These are phyloP conservation scores for Schizopygopsis malacanthus DNA, from an alignment of 2,797 vertebrate genomes.

Conservation along the genomic window DNA sequence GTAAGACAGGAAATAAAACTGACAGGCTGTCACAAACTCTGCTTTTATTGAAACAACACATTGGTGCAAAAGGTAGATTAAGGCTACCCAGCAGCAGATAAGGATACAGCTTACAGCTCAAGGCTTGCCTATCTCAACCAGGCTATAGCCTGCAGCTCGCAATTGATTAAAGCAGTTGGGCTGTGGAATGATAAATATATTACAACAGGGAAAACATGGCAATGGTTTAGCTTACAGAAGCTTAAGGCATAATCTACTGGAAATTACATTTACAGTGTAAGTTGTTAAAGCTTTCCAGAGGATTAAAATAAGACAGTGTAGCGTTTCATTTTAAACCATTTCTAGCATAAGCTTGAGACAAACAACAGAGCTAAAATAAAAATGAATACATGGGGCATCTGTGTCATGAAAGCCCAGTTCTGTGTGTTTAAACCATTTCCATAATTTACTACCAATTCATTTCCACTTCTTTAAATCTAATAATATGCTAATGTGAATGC, in stretches of 20 bases:
- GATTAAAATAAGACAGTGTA: slow-evolving; percentile 48
- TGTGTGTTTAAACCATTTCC: slow-evolving; percentile 9
- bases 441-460: slow-evolving; percentile 6
- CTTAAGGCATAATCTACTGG: slow-evolving; percentile 45
- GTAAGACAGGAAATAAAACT: background rate
- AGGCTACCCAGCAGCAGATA: slow-evolving; percentile 30
- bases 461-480: slow-evolving; percentile 24
- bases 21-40: slow-evolving; percentile 6
- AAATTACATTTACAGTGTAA: slow-evolving; percentile 46
- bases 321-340: slow-evolving; percentile 28
- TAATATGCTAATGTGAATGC: background rate
- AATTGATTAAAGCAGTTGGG: slow-evolving; percentile 19
- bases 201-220: slow-evolving; percentile 31
- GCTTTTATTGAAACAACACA: slow-evolving; percentile 25
- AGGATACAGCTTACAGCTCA: slow-evolving; percentile 51
- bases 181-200: slow-evolving; percentile 30
- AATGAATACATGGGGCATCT: slow-evolving; percentile 11
- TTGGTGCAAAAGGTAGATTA: slow-evolving; percentile 23
- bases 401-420: background rate
- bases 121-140: slow-evolving; percentile 16
- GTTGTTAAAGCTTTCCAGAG: slow-evolving; percentile 44
- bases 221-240: slow-evolving; percentile 40
- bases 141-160: slow-evolving; percentile 15
- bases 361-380: slow-evolving; percentile 20
- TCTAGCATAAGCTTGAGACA: slow-evolving; percentile 13